Conservation (phyloP, 2,113 vertebrate genomes). For the Emydura subglobosa region DNA sequence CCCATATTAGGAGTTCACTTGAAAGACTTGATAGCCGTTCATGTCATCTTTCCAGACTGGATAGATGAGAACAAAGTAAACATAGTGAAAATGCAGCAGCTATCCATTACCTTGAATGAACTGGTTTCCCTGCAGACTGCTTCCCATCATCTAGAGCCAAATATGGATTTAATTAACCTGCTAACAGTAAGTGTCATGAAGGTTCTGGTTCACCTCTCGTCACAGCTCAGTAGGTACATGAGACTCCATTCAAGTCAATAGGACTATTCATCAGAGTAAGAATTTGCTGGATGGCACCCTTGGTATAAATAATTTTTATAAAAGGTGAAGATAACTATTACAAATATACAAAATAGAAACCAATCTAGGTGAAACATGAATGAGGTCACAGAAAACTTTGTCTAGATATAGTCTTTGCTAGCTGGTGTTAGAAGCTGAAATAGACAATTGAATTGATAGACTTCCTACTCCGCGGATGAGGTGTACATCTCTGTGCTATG, state of each 20-base stretch:
- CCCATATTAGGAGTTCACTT: slow-evolving; percentile 97
- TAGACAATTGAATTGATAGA: neutral
- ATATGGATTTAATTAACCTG: slow-evolving; percentile 97
- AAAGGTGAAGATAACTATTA: neutral
- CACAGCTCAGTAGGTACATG: neutral
- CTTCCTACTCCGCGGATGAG: neutral
- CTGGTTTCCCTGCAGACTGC: slow-evolving; percentile 92
- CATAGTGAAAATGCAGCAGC: slow-evolving; percentile 97
- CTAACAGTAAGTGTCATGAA: slow-evolving; percentile 86
- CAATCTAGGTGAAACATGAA: neutral
- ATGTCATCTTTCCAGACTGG: slow-evolving; percentile 96
- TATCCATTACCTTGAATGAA: slow-evolving; percentile 95
- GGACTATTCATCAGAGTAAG: neutral
- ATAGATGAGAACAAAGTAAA: slow-evolving; percentile 91
- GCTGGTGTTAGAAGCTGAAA: neutral
- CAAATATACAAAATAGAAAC: neutral
- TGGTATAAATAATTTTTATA: neutral
- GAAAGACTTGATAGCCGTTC: slow-evolving; percentile 97
- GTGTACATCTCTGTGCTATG: neutral
- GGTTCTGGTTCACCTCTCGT: neutral
- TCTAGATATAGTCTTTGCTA: neutral
- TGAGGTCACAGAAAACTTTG: neutral
- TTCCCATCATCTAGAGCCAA: slow-evolving; percentile 92
- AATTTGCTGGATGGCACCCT: neutral
- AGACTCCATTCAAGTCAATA: neutral